Percentiles rank a stretch among this genome's conserved stretches.
These are phyloP conservation scores for Gallinago undulata DNA, from an alignment of 2,113 vertebrate species.

Conservation along the genomic window DNA sequence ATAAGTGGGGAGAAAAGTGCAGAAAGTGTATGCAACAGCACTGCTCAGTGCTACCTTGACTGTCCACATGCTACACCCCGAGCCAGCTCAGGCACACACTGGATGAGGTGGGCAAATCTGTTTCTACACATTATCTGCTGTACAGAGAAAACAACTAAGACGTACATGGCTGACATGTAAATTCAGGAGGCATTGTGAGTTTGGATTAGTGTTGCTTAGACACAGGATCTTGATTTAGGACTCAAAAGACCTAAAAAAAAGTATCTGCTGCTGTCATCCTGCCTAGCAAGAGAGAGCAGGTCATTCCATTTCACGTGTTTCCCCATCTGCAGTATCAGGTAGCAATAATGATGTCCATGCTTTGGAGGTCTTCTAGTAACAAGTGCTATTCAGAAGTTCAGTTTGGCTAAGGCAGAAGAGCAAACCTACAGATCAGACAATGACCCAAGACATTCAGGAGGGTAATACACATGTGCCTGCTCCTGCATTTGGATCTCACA, in stretches of 20 bases:
- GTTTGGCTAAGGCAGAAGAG: neutral
- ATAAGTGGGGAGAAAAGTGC: neutral
- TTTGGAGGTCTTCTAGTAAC: neutral
- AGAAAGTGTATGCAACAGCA: neutral
- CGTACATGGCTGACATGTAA: neutral
- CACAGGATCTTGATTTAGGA: neutral
- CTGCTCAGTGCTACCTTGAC: neutral
- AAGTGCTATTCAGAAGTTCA: neutral
- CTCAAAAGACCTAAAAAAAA: neutral
- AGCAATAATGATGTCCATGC: rapidly evolving
- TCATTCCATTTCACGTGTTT: neutral
- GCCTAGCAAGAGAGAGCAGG: neutral
- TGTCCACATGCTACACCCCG: neutral
- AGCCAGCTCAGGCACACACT: neutral
- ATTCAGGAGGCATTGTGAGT: neutral
- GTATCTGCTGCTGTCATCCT: neutral
- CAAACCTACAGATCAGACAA: neutral
- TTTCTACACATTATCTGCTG: neutral
- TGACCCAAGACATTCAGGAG: neutral
- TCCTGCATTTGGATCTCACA: neutral
- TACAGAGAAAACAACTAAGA: neutral
- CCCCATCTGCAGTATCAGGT: neutral
- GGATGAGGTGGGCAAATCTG: neutral
- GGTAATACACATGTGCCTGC: neutral
- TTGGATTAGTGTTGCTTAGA: neutral